A percentile compares a stretch with the other conserved stretches of the same genome.
phyloP scores from a whole-genome alignment of 2,888 invertebrate genomes.

The Heliconius ismenius region DNA sequence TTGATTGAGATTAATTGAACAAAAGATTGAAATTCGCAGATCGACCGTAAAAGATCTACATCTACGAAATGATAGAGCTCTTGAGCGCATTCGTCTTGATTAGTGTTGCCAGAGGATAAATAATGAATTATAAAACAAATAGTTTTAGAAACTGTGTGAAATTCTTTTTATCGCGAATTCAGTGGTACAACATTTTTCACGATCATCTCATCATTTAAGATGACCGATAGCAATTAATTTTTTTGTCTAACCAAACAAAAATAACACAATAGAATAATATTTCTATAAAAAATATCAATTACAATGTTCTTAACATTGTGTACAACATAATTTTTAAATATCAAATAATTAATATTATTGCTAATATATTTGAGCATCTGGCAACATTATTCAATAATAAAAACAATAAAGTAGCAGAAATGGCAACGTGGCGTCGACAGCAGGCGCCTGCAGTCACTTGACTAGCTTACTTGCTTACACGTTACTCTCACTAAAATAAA shows the following conservation, averaged over 20 bases:
- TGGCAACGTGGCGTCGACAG: conserved; percentile 69
- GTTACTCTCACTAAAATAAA: conserved; percentile 77
- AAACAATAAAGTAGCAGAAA: conserved; percentile 61
- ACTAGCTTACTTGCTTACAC: conserved; percentile 79
- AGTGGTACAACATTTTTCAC: not conserved
- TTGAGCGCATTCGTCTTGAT: conserved; percentile 56
- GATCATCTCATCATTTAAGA: not conserved
- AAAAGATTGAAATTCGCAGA: not conserved
- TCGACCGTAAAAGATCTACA: conserved; percentile 54
- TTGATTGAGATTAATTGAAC: not conserved
- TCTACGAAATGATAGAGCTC: conserved; percentile 48
- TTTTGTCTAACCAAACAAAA: not conserved
- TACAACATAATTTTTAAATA: not conserved
- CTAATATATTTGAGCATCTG: conserved; percentile 19
- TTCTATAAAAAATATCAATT: not conserved
- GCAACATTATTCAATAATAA: conserved; percentile 22
- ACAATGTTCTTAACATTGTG: conserved; percentile 18
- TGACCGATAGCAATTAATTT: not conserved
- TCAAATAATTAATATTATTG: not conserved
- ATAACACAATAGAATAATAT: not conserved
- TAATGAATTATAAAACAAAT: not conserved
- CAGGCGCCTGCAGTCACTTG: conserved; percentile 60
- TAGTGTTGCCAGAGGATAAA: conserved; percentile 23
- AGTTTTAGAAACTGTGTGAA: too few species aligned
- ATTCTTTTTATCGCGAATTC: not conserved